A percentile compares a stretch with the other conserved stretches of the same genome.
phyloP scores from a whole-genome alignment of 2,113 vertebrate species.

The cattle (Bos taurus) region ARS-UCD2.0 NC_037337.1:88781501-88782000 shows the following conservation, averaged over 20 bases:
- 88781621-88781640: background rate
- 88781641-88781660: background rate
- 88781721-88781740: background rate
- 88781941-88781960: background rate
- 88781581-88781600: background rate
- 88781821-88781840: slow-evolving; percentile 3
- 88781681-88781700: background rate
- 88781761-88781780: background rate
- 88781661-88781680: background rate
- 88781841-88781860: background rate
- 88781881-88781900: background rate
- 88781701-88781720: background rate
- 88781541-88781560: background rate
- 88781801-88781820: background rate
- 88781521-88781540: background rate
- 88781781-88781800: background rate
- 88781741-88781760: background rate
- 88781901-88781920: background rate
- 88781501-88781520: background rate
- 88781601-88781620: background rate
- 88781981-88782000: background rate
- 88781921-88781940: background rate
- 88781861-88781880: slow-evolving; percentile 3
- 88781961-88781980: background rate
- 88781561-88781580: background rate